A percentile compares a stretch with the other conserved stretches of the same genome.
Evolutionary conservation across 2,888 invertebrate genomes (phyloP).

Genomic region (Stramonita haemastoma): DNA sequence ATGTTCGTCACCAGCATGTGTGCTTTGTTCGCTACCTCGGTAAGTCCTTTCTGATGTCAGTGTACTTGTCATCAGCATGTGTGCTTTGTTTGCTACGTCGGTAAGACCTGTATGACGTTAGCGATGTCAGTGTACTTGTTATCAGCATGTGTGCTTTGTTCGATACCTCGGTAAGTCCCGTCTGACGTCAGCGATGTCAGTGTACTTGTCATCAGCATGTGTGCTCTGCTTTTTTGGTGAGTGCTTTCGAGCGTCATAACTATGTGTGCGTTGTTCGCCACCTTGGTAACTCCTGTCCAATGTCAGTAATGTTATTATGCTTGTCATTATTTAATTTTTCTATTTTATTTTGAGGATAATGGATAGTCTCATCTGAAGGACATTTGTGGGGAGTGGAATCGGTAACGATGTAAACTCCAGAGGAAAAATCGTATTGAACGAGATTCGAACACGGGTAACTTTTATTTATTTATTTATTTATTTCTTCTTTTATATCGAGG

Average conservation of each 20-base stretch:
- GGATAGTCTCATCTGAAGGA: too few relatives aligned
- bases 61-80: neutral
- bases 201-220: neutral
- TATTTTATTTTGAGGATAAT: too few relatives aligned
- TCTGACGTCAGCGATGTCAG: neutral
- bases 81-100: neutral
- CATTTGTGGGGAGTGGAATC: too few relatives aligned
- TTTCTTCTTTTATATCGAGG: too few relatives aligned
- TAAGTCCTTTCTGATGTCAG: conserved; percentile 53
- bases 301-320: neutral
- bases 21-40: conserved; percentile 73
- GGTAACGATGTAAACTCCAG: too few relatives aligned
- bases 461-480: too few relatives aligned
- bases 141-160: neutral
- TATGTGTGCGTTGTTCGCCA: neutral
- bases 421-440: too few relatives aligned
- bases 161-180: neutral
- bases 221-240: neutral
- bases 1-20: conserved; percentile 76
- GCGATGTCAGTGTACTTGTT: neutral
- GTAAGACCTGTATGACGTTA: neutral
- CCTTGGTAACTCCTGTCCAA: neutral
- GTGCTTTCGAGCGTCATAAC: neutral
- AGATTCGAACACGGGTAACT: too few relatives aligned
- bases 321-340: too few relatives aligned